Percentiles rank a stretch among this genome's conserved stretches.
Conservation (phyloP, 2,113 vertebrate species). For the Peromyscus leucopus region DNA sequence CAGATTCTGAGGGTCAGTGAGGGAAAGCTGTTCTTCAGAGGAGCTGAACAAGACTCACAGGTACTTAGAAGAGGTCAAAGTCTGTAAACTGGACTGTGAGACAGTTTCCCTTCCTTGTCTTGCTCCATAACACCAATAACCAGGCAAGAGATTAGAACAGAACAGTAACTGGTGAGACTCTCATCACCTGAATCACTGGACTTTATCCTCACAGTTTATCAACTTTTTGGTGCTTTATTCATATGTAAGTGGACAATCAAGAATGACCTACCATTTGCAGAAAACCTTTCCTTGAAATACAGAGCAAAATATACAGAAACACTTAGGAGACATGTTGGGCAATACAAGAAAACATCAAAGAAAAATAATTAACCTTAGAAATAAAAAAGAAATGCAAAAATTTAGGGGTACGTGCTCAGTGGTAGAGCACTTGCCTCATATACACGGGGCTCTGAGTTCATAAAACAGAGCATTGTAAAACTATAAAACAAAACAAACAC, state of each 20-base stretch:
- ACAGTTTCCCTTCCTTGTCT: slow-evolving; percentile 32
- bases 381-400: slow-evolving; percentile 30
- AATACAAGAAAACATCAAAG: slow-evolving; percentile 25
- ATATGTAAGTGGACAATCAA: background rate
- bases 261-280: slow-evolving; percentile 32
- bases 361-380: slow-evolving; percentile 8
- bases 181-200: background rate
- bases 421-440: background rate
- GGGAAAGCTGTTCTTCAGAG: background rate
- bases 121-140: background rate
- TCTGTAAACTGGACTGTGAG: background rate
- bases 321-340: background rate
- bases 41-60: background rate
- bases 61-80: background rate
- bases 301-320: slow-evolving; percentile 1
- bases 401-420: background rate
- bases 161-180: background rate
- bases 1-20: background rate
- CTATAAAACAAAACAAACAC: background rate
- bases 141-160: slow-evolving; percentile 29
- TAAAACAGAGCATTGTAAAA: background rate
- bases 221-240: slow-evolving; percentile 17
- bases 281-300: slow-evolving; percentile 10
- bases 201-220: background rate
- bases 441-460: background rate